Evolutionary conservation across 2,888 invertebrate genomes (phyloP).

Genomic region (Sialis fuliginosa): DNA sequence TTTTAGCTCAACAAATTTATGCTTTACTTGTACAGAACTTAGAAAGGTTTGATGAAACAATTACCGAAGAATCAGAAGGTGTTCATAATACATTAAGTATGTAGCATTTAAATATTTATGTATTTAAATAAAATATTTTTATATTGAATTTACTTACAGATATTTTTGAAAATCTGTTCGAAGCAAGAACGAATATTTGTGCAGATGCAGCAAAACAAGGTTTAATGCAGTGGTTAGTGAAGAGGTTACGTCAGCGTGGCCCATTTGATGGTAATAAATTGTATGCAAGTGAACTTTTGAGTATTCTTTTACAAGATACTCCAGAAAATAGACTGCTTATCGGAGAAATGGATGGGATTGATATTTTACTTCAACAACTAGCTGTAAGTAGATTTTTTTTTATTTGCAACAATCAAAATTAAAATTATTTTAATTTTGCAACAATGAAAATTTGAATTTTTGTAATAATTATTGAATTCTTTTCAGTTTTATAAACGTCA

Average conservation of each 20-base stretch:
- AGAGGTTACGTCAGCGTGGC: slow-evolving; percentile 69
- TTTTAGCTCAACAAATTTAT: slow-evolving; percentile 79
- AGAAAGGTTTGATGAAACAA: slow-evolving; percentile 78
- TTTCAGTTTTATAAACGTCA: slow-evolving; percentile 77
- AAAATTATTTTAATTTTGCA: too few species aligned
- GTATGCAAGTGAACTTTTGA: slow-evolving; percentile 89
- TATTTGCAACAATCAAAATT: background rate
- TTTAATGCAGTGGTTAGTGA: slow-evolving; percentile 78
- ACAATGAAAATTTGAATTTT: too few species aligned
- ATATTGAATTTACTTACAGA: slow-evolving; percentile 28
- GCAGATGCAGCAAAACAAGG: slow-evolving; percentile 80
- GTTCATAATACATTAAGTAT: slow-evolving; percentile 77
- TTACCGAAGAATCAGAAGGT: slow-evolving; percentile 90
- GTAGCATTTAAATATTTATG: slow-evolving; percentile 15
- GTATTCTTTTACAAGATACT: slow-evolving; percentile 84
- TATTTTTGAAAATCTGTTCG: slow-evolving; percentile 89
- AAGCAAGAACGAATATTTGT: slow-evolving; percentile 72
- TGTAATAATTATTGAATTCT: slow-evolving; percentile 3
- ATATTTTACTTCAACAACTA: slow-evolving; percentile 84
- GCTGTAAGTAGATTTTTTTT: slow-evolving; percentile 38
- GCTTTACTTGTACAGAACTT: slow-evolving; percentile 85
- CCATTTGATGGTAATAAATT: slow-evolving; percentile 92
- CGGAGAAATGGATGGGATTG: slow-evolving; percentile 92
- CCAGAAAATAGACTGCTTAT: slow-evolving; percentile 62
- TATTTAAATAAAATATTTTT: slow-evolving; percentile 1